Evolutionary conservation across 2,888 invertebrate species (phyloP), one percentile per base, ranked within the genome.

Genomic region (Tetragonisca angustula): DNA sequence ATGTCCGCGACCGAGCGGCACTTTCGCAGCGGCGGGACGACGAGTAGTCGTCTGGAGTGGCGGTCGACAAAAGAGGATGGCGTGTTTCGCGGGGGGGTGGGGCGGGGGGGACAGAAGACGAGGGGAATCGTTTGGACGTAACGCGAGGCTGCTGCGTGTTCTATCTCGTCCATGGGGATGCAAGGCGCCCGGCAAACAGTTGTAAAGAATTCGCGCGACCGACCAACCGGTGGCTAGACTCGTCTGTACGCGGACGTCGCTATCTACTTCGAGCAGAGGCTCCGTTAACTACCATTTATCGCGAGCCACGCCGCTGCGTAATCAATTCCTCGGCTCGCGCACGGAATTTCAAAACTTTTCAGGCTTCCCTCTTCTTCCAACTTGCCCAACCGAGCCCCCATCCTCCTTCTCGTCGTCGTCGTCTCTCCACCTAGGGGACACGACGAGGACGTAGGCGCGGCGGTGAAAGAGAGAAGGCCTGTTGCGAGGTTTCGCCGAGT

Each of bases 171-270:
- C 84, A 79, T 76, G 86, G 82, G 90, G 90, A 90, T 90, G 91
- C 93, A 92, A 92, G 91, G 90, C 87, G 86, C 86, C 86, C 81
- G 83, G 93, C 93, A 93, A 93, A 93, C 93, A 93, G 93, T 93
- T 92, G 91, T 93, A 93, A 93, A 93, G 93, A 93, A 93, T 92
- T 92, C 88, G 90, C 82, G 86, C 82, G 75, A 65, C 32, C 89
- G 59, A 64, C 76, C 32, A 59, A 5, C 54, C 24, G 86, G 43
- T 43, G 11, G 27, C 75, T 77, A 75, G 82, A 69, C 70, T 62
- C 50, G 76, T 67, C 86, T 81, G 86, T 79, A 81, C 77, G 79
- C 19, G 83, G 77, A 70, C 74, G 81, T 76, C 90, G 91, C 91
- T 93, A 93, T 93, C 93, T 93, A 88, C 89, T 88, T 85, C 76